Conservation (phyloP, 2,113 vertebrate species). For the Menura novaehollandiae region DNA sequence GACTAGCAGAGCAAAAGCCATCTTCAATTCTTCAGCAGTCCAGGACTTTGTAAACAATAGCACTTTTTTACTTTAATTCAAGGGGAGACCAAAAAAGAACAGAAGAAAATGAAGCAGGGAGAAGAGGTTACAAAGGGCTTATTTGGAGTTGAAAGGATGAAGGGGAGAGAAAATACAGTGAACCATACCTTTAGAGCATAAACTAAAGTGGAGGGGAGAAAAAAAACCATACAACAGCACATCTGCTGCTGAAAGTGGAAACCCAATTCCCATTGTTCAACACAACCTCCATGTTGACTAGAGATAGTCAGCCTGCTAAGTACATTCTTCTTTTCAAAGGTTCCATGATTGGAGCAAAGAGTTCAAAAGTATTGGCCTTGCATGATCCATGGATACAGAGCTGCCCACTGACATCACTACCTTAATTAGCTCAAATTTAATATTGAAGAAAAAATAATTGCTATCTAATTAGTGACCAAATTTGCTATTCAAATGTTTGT, state of each 20-base stretch:
- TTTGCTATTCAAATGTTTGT: not conserved
- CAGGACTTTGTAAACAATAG: not conserved
- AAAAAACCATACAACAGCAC: not conserved
- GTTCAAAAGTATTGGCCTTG: not conserved
- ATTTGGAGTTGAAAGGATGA: not conserved
- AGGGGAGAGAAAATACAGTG: not conserved
- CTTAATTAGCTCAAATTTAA: not conserved
- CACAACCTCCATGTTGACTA: not conserved
- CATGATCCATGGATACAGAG: not conserved
- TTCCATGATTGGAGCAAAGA: not conserved
- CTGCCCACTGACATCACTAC: not conserved
- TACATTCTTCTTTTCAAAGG: not conserved
- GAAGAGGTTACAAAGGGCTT: not conserved
- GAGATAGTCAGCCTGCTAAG: not conserved
- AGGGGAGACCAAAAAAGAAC: not conserved
- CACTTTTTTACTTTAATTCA: not conserved
- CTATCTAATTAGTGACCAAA: not conserved
- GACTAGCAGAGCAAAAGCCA: not conserved
- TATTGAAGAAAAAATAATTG: not conserved
- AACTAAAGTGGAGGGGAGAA: not conserved
- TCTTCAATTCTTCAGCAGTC: not conserved
- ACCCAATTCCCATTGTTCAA: not conserved
- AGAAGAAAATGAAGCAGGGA: not conserved
- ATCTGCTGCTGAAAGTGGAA: not conserved
- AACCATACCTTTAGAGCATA: not conserved